A percentile compares a stretch with the other conserved stretches of the same genome.
Evolutionary conservation across 2,888 invertebrate species (phyloP).

Genomic region (Megalurothrips usitatus): DNA sequence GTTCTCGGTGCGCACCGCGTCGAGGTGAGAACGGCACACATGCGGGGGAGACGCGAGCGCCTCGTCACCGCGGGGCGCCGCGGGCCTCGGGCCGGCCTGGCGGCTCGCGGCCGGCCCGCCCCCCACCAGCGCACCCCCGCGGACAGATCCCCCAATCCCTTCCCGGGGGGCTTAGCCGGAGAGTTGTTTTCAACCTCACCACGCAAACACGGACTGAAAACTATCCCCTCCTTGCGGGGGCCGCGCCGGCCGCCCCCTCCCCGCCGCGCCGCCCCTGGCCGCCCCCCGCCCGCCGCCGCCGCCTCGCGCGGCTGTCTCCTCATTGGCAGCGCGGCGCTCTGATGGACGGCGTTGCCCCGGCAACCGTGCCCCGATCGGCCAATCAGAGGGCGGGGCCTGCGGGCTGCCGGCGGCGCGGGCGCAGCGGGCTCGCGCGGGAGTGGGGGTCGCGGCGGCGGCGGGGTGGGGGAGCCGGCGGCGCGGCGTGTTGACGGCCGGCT

Average conservation of each 20-base stretch:
- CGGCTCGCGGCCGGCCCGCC: background rate
- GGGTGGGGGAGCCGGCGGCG: conserved; percentile 31
- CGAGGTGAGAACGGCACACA: no score
- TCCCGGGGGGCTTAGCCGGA: conserved; percentile 7
- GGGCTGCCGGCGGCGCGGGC: conserved; percentile 39
- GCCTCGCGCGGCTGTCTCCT: background rate
- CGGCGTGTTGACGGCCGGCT: conserved; percentile 1
- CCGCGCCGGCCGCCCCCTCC: background rate
- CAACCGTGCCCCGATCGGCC: conserved; percentile 40
- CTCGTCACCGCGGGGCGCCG: no score
- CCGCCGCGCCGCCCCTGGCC: background rate
- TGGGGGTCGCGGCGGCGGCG: conserved; percentile 34
- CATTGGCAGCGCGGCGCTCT: conserved; percentile 13
- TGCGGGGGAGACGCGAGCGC: no score
- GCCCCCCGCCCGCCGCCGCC: background rate
- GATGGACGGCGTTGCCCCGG: conserved; percentile 46
- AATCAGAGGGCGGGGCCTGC: conserved; percentile 39
- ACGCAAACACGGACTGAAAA: conserved; percentile 15
- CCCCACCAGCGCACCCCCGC: background rate
- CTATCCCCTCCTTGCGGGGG: background rate
- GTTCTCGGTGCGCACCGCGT: no score
- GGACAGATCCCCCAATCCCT: background rate
- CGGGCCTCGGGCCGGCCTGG: background rate
- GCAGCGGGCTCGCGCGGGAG: conserved; percentile 34
- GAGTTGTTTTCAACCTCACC: conserved; percentile 20